These are phyloP conservation scores for Ursus arctos DNA, from an alignment of 2,113 vertebrate genomes.

Conservation along the genomic window DNA sequence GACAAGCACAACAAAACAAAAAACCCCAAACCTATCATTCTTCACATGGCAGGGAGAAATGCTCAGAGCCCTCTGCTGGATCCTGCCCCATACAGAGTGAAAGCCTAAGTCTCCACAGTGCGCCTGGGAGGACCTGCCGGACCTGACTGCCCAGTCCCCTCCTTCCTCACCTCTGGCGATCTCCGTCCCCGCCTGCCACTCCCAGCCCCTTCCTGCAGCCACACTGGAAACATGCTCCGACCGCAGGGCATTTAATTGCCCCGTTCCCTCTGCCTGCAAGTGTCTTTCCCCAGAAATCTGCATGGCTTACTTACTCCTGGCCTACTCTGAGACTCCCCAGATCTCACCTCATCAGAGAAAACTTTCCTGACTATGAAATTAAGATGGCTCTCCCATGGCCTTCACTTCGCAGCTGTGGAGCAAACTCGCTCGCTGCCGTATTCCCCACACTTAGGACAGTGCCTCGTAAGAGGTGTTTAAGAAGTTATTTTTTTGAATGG, in stretches of 20 bases:
- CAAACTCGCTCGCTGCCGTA: background rate
- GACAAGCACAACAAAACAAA: background rate
- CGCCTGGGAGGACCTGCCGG: background rate
- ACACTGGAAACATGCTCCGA: background rate
- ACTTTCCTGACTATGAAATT: background rate
- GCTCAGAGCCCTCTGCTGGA: background rate
- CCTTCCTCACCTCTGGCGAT: background rate
- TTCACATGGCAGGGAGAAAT: background rate
- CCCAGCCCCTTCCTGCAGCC: background rate
- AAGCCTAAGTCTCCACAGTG: background rate
- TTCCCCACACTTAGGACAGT: background rate
- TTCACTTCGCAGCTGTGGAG: background rate
- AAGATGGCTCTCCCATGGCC: too few relatives aligned
- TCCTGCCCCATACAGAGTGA: background rate
- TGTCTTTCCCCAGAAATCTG: background rate
- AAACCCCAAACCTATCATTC: background rate
- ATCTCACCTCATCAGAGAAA: background rate
- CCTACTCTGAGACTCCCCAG: background rate
- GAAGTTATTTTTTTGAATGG: background rate
- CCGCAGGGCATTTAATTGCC: background rate
- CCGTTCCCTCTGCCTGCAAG: background rate
- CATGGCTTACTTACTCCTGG: background rate
- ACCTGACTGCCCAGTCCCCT: fast-evolving
- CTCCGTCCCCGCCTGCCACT: background rate
- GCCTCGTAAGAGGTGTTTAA: background rate